Base-by-base conservation (phyloP, 1,140 invertebrate genomes). In the Notospermus geniculatus region DNA sequence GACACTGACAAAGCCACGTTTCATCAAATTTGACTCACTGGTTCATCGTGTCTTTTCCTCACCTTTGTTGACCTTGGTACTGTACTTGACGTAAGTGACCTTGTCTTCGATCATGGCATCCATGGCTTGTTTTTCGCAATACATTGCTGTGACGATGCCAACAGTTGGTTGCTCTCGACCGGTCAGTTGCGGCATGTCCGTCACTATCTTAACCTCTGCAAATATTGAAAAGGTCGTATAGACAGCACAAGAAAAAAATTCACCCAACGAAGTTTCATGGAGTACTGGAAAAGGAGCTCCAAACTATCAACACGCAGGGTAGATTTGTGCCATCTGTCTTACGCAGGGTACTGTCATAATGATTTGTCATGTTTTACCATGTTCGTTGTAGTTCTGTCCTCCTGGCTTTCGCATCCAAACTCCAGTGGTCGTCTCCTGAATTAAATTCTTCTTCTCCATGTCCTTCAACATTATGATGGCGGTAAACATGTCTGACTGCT, bases 101-200 rank as follows among this genome's bases (percentile, higher is more conserved):
- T 97, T 96, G 74, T 98, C 93, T 72, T 95, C 92, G 71, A 99
- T 94, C 91, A 99, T 95, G 0, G 95, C 90, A 81, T 98, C 96
- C 0, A 98, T 95, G 9, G 97, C 96, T 60, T 98, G 83, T 80
- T 99, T 99, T 82, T 98, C 97, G 74, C 92, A 95, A 81, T 97
- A 99, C 71, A 97, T 88, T 9, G 93, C 92, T 4, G 96, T 98
- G 53, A 99, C 95, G 53, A 99, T 92, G 19, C 95, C 97, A 76
- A 99, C 95, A 2, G 91, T 96, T 1, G 96, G 96, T 77, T 98
- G 93, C 70, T 96, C 92, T 9, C 89, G 87, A 55, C 88, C 89
- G 5, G 87, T 88, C 75, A 97, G 88, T 9, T 88, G 89, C 9
- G 95, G 95, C 90, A 97, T 94, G 85, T 97, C 92, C 80, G 93